Percentiles rank a stretch among this genome's conserved stretches.
phyloP scores from a whole-genome alignment of 2,113 vertebrate species.

The Apteryx mantelli region DNA sequence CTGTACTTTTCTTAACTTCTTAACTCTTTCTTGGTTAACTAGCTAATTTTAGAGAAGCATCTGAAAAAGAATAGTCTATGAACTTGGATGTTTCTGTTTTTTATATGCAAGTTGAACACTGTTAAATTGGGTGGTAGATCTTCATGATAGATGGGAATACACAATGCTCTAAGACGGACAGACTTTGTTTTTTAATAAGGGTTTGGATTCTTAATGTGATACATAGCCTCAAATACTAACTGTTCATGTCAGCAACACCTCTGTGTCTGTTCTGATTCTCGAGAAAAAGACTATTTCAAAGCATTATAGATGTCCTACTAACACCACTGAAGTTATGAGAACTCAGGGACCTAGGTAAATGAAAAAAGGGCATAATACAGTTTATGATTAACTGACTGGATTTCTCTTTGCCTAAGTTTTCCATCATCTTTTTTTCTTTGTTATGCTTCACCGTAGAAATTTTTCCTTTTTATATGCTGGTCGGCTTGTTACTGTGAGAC shows the following conservation, averaged over 20 bases:
- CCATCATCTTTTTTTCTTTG: background rate
- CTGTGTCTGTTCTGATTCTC: background rate
- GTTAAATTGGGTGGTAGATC: background rate
- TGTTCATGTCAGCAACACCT: background rate
- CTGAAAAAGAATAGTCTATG: background rate
- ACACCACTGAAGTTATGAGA: background rate
- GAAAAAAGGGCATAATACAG: background rate
- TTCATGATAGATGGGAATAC: background rate
- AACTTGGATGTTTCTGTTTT: background rate
- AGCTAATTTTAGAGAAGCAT: background rate
- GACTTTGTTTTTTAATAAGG: background rate
- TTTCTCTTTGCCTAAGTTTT: background rate
- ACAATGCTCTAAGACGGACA: background rate
- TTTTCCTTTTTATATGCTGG: background rate
- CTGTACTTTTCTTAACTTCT: background rate
- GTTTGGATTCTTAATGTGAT: background rate
- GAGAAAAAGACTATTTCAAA: background rate
- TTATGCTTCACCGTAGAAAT: background rate
- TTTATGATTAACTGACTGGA: background rate
- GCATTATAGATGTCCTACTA: background rate
- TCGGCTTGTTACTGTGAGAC: background rate
- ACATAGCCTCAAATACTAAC: background rate
- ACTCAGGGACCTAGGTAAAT: background rate
- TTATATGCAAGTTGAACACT: background rate
- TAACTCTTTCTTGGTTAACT: background rate